Evolutionary conservation across 92 coral and sea anemone species (phyloP), one percentile per base, ranked within the genome.

Genomic region (Actinernus sp.): DNA sequence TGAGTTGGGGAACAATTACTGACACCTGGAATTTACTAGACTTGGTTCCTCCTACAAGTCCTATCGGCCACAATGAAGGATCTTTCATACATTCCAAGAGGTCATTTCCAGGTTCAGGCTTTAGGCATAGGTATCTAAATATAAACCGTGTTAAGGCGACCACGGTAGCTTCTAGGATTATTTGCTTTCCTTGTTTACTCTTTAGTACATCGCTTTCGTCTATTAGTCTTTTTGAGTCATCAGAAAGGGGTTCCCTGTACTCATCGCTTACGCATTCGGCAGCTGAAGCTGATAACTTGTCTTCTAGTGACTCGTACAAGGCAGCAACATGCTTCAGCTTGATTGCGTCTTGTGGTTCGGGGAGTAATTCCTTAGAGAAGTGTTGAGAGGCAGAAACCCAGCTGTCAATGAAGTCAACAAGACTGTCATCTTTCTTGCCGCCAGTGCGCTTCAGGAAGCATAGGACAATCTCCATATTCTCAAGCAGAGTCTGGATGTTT

Each of bases 141-240:
- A 92, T 84, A 62, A 95, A 95, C 29, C 99, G 97, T 46, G 81
- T 80, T 2, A 95, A 83, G 28, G 99, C 99, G 22, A 63, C 78
- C 25, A 73, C 37, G 68, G 71, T 27, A 39, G 85, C 88, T 37
- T 62, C 61, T 0, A 77, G 71, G 5, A 74, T 41, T 46, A 29
- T 77, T 16, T 72, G 34, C 0, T 43, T 2, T 48, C 65, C 79
- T 2, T 44, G 56, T 31, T 52, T 55, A 23, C 59, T 63, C 32
- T 39, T 28, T 12, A 52, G 31, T 19, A 66, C 45, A 1, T 24
- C 38, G 19, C 44, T 74, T 45, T 49, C 54, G 19, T 33, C 31
- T 63, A 90, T 14, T 46, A 55, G 33, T 4, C 41, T 23, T 5
- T 47, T 58, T 4, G 62, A 47, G 31, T 74, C 88, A 8, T 54